Percentiles rank a stretch among this genome's conserved stretches.
phyloP scores from a whole-genome alignment of 2,888 invertebrate species.

The Tenthredo livida region DNA sequence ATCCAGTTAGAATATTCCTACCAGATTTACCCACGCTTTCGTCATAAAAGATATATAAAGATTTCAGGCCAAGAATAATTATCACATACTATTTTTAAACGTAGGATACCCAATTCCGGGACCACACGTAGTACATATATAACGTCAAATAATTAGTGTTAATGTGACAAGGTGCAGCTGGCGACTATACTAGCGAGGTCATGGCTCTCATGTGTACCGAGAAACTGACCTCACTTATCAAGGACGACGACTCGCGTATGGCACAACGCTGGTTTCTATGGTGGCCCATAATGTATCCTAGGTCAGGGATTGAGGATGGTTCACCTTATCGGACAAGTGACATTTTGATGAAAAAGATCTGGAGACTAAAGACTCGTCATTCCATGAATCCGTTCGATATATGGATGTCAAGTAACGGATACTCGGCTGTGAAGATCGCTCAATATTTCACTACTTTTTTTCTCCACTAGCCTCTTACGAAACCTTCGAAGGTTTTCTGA shows the following conservation, averaged over 20 bases:
- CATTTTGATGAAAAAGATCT: neutral
- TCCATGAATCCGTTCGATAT: neutral
- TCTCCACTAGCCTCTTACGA: neutral
- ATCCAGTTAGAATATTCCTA: slow-evolving; percentile 7
- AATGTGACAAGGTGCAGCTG: neutral
- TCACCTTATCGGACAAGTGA: neutral
- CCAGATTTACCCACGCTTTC: neutral
- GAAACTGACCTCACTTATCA: slow-evolving; percentile 44
- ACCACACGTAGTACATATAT: neutral
- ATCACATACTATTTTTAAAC: neutral
- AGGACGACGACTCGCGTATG: neutral
- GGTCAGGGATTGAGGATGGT: neutral
- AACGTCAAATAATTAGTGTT: neutral
- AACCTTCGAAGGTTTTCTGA: neutral
- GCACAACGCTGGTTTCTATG: slow-evolving; percentile 1
- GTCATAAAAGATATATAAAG: neutral
- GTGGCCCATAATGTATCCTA: neutral
- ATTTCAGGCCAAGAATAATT: neutral
- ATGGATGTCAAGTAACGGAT: neutral
- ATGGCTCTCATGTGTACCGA: neutral
- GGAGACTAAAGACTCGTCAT: neutral
- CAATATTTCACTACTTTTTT: neutral
- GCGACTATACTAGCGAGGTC: neutral
- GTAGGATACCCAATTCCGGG: neutral
- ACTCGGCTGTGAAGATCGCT: neutral